Evolutionary conservation across 2,113 vertebrate genomes (phyloP).

Genomic region (Gymnocephalus cernua): DNA sequence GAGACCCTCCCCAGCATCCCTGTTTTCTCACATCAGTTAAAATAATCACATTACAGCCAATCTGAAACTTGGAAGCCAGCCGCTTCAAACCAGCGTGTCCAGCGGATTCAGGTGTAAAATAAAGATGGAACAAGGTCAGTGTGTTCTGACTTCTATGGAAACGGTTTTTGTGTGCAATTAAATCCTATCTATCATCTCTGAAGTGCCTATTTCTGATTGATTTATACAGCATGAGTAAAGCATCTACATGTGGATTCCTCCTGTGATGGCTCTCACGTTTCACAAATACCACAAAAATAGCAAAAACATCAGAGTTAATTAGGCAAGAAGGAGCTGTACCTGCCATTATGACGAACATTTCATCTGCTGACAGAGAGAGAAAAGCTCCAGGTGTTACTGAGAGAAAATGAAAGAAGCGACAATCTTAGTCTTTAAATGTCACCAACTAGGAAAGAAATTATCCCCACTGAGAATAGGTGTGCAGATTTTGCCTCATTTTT

Average conservation of each 20-base stretch:
- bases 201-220: background rate
- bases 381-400: constrained; percentile 20
- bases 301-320: constrained; percentile 9
- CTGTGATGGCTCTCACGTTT: background rate
- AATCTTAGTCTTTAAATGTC: constrained; percentile 23
- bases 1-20: constrained; percentile 48
- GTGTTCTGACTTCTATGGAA: constrained; percentile 6
- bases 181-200: background rate
- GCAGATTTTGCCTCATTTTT: background rate
- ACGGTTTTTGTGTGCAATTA: constrained; percentile 9
- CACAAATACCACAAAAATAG: background rate
- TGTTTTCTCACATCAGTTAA: constrained; percentile 59
- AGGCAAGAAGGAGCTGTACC: background rate
- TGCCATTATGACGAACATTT: constrained; percentile 11
- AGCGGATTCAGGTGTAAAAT: constrained; percentile 14
- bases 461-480: background rate
- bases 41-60: constrained; percentile 41
- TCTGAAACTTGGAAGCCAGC: constrained; percentile 12
- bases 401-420: constrained; percentile 8
- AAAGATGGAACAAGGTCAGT: constrained; percentile 1
- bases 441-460: background rate
- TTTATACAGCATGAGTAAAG: background rate
- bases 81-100: constrained; percentile 3
- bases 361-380: constrained; percentile 20
- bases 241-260: background rate